Conservation (phyloP, 2,888 invertebrate genomes). For the Drosophila mulleri region DNA sequence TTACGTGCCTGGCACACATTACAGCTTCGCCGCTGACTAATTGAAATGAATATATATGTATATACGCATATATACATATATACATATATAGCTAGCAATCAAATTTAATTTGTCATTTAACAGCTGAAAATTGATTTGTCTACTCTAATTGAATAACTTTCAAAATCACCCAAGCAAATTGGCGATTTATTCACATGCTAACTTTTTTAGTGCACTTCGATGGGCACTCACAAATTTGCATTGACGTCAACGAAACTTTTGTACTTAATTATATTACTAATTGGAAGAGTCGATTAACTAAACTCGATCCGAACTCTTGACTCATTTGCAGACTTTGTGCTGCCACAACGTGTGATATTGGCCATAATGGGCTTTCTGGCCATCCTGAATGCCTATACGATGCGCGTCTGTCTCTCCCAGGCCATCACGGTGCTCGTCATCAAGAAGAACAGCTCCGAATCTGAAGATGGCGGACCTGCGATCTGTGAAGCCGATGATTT, state of each 20-base stretch:
- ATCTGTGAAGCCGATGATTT: constrained; percentile 75
- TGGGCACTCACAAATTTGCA: constrained; percentile 8
- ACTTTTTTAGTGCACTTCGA: constrained; percentile 36
- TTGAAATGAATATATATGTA: constrained; percentile 11
- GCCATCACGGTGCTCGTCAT: constrained; percentile 90
- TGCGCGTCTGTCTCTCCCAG: constrained; percentile 90
- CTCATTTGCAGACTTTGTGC: constrained; percentile 73
- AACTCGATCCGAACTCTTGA: neutral
- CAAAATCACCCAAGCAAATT: constrained; percentile 21
- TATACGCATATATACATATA: neutral
- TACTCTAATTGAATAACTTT: constrained; percentile 60
- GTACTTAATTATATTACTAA: constrained; percentile 13
- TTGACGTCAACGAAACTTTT: constrained; percentile 44
- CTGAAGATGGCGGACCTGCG: constrained; percentile 42
- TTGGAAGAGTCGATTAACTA: neutral
- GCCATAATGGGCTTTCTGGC: constrained; percentile 90
- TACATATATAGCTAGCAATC: constrained; percentile 45
- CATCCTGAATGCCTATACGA: constrained; percentile 90
- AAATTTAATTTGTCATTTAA: constrained; percentile 63
- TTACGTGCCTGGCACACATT: constrained; percentile 24
- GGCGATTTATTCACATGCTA: constrained; percentile 62
- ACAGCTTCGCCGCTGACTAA: constrained; percentile 3
- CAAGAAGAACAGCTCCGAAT: constrained; percentile 70
- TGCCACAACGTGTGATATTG: constrained; percentile 88
- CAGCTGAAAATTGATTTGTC: constrained; percentile 62